These are phyloP conservation scores for Acanthurus lineatus DNA, from an alignment of 2,797 vertebrate genomes.

Conservation along the genomic window DNA sequence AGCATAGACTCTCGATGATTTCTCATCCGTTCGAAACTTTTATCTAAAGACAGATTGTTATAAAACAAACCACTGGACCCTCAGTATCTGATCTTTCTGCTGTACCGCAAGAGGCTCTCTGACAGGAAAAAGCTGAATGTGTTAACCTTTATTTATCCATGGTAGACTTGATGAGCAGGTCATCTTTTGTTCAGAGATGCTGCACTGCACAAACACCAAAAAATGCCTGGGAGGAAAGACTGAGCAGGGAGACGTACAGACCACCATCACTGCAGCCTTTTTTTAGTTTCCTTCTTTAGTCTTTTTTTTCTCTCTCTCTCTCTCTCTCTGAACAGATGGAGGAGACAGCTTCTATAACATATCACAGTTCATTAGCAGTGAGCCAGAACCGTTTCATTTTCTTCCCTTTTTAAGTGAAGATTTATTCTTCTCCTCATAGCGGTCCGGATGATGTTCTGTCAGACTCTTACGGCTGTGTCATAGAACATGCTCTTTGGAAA, in stretches of 20 bases:
- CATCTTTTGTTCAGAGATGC: slow-evolving; percentile 38
- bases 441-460: slow-evolving; percentile 64
- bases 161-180: slow-evolving; percentile 50
- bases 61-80: not conserved
- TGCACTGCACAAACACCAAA: slow-evolving; percentile 25
- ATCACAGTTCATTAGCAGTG: slow-evolving; percentile 74
- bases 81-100: not conserved
- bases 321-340: slow-evolving; percentile 42
- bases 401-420: slow-evolving; percentile 48
- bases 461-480: slow-evolving; percentile 62
- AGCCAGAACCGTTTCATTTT: slow-evolving; percentile 65
- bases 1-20: no score
- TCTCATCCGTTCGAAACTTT: not conserved
- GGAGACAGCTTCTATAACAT: slow-evolving; percentile 61
- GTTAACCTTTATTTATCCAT: slow-evolving; percentile 62
- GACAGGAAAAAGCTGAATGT: slow-evolving; percentile 33
- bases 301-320: slow-evolving; percentile 13
- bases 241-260: slow-evolving; percentile 21
- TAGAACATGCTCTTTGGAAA: slow-evolving; percentile 58
- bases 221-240: slow-evolving; percentile 28
- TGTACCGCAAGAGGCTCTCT: slow-evolving; percentile 5
- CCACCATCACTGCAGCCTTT: slow-evolving; percentile 35
- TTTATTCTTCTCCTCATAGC: slow-evolving; percentile 67
- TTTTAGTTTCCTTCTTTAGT: slow-evolving; percentile 2
- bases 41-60: not conserved